A percentile compares a stretch with the other conserved stretches of the same genome.
These are phyloP conservation scores for Luffia ferchaultella DNA, from an alignment of 2,888 invertebrate genomes.

Conservation along the genomic window DNA sequence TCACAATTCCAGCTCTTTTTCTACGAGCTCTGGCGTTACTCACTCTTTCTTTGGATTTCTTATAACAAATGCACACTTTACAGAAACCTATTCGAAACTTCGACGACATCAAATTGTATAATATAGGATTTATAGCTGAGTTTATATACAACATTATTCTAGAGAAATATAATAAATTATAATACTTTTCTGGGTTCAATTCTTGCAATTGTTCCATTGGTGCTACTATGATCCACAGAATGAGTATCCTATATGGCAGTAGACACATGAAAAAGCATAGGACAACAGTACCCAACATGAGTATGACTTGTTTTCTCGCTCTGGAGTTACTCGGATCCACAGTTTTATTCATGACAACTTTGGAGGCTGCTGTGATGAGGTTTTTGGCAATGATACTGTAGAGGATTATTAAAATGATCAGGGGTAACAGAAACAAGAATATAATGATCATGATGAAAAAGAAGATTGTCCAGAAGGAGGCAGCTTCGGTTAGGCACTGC, in stretches of 20 bases:
- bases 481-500: slow-evolving; percentile 82
- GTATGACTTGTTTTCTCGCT: slow-evolving; percentile 82
- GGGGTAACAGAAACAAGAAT: slow-evolving; percentile 82
- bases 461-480: slow-evolving; percentile 77
- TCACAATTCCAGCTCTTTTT: slow-evolving; percentile 56
- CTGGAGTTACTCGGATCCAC: slow-evolving; percentile 74
- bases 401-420: slow-evolving; percentile 79
- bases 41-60: slow-evolving; percentile 37
- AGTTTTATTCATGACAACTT: slow-evolving; percentile 75
- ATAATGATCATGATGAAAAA: slow-evolving; percentile 83
- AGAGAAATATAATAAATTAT: slow-evolving; percentile 83
- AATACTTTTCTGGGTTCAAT: slow-evolving; percentile 80
- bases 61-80: slow-evolving; percentile 69
- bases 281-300: slow-evolving; percentile 88
- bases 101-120: slow-evolving; percentile 93
- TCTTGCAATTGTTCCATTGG: slow-evolving; percentile 73
- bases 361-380: slow-evolving; percentile 75
- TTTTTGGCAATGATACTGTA: slow-evolving; percentile 87
- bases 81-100: slow-evolving; percentile 87
- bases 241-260: slow-evolving; percentile 85
- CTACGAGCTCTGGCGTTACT: slow-evolving; percentile 48
- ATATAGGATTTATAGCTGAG: slow-evolving; percentile 88
- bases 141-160: slow-evolving; percentile 89
- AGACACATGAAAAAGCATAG: slow-evolving; percentile 88
- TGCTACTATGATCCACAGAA: slow-evolving; percentile 82